These are phyloP conservation scores for Triplophysa yarkandensis DNA, from an alignment of 2,797 vertebrate genomes.

Conservation along the genomic window DNA sequence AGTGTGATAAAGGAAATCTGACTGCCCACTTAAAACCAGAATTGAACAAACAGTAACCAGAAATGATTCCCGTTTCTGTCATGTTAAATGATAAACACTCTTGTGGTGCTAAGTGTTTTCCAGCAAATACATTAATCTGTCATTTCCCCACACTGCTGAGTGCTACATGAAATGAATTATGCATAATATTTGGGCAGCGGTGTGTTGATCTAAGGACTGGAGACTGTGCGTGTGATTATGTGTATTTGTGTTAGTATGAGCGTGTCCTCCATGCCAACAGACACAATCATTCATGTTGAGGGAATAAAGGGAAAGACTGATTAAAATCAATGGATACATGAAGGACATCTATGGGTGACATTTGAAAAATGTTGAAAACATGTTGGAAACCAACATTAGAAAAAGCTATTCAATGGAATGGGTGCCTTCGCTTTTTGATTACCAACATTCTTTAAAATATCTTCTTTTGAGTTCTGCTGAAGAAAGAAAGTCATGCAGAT, in stretches of 20 bases:
- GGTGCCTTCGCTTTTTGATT: too few relatives aligned
- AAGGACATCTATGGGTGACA: constrained; percentile 50
- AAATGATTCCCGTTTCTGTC: constrained; percentile 55
- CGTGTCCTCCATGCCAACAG: constrained; percentile 24
- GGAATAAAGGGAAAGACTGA: constrained; percentile 48
- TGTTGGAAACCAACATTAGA: too few relatives aligned
- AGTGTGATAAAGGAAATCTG: constrained; percentile 1
- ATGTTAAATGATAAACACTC: constrained; percentile 58
- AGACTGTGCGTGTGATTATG: constrained; percentile 43
- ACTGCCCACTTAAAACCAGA: constrained; percentile 39
- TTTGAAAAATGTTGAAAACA: too few relatives aligned
- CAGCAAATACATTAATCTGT: constrained; percentile 65
- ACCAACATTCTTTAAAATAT: too few relatives aligned
- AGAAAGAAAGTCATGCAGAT: too few relatives aligned
- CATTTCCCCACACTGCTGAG: constrained; percentile 58
- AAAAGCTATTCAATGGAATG: too few relatives aligned
- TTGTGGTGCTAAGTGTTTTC: constrained; percentile 49
- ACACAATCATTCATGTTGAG: constrained; percentile 13
- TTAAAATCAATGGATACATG: constrained; percentile 70
- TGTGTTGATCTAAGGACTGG: constrained; percentile 59
- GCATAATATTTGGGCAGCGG: constrained; percentile 63
- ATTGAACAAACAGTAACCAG: constrained; percentile 35
- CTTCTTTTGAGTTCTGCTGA: too few relatives aligned
- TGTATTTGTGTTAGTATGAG: constrained; percentile 39
- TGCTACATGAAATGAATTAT: constrained; percentile 64